A percentile compares a stretch with the other conserved stretches of the same genome.
These are phyloP conservation scores for Blastobasis lacticolella DNA, from an alignment of 2,888 invertebrate species.

Conservation along the genomic window DNA sequence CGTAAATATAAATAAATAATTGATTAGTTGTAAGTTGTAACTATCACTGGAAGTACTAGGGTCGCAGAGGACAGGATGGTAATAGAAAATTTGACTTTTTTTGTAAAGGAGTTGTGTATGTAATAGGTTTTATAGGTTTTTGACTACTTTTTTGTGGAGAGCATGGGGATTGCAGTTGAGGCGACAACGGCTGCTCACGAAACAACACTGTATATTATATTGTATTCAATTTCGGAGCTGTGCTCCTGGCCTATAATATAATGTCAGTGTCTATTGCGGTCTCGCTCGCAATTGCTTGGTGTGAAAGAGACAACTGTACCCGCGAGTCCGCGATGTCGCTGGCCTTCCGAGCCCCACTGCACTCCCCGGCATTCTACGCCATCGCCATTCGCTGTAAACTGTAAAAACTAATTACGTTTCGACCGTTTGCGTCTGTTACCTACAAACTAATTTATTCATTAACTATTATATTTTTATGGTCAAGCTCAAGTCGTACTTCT, in stretches of 20 bases:
- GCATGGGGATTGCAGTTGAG: too few relatives aligned
- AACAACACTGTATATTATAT: too few relatives aligned
- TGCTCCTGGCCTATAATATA: too few relatives aligned
- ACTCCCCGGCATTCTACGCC: constrained; percentile 5
- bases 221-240: too few relatives aligned
- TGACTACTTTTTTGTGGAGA: constrained; percentile 25
- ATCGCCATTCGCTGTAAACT: constrained; percentile 22
- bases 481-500: constrained; percentile 55
- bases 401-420: constrained; percentile 31
- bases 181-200: too few relatives aligned
- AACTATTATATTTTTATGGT: constrained; percentile 6
- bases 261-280: too few relatives aligned
- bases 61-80: constrained; percentile 46
- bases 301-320: too few relatives aligned
- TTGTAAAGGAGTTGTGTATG: constrained; percentile 58
- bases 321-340: too few relatives aligned
- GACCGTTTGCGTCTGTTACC: constrained; percentile 47
- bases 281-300: too few relatives aligned
- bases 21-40: constrained; percentile 72
- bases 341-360: too few relatives aligned
- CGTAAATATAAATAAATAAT: constrained; percentile 74
- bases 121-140: constrained; percentile 40
- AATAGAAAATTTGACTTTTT: constrained; percentile 45
- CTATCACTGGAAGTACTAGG: constrained; percentile 63
- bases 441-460: constrained; percentile 37